Evolutionary conservation across 2,797 vertebrate genomes (phyloP), one percentile per base, ranked within the genome.

Genomic region (Gymnothorax javanicus): DNA sequence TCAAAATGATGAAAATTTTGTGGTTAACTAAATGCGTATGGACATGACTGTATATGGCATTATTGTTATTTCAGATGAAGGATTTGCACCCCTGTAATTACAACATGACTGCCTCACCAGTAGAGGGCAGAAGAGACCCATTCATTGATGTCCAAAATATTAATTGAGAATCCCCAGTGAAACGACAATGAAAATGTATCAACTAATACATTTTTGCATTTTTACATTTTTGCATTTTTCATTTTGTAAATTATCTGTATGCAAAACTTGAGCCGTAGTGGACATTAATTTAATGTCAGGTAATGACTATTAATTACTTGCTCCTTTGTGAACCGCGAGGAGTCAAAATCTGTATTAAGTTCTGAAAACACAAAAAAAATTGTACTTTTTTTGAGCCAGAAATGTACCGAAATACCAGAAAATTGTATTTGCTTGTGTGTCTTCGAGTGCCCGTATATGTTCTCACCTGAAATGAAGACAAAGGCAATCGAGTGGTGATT

Each of bases 291-390:
- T 82, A 82, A 87, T 85, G 33, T 43, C 33, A 43, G 85, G 82
- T 85, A 88, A 88, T 88, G 87, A 62, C 27, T 85, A 85, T 85
- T 85, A 84, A 88, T 88, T 87, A 69, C 58, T 69, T 23, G 60
- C 67, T 77, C 7, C 2, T 52, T 62, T 87, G 79, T 85, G 69
- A 82, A 82, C 73, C 71, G 73, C 60, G 25, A 62, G 20, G 87
- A 82, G 87, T 88, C 84, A 88, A 82, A 86, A 82, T 85, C 77
- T 62, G 54, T 9, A 13, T 13, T 11, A n/a, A 27, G 50, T 52
- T 82, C 57, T 27, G 4, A 17, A 43, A 73, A 33, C 23, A 57
- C 20, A 60, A 85, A 73, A 64, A 64, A 64, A 62, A 20, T 9
- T 59, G 79, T 71, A 87, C 62, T 85, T 9, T 2, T 8, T 79